Percentiles rank a stretch among this genome's conserved stretches.
These are phyloP conservation scores for Athetis lepigone DNA, from an alignment of 2,888 invertebrate genomes.

Conservation along the genomic window DNA sequence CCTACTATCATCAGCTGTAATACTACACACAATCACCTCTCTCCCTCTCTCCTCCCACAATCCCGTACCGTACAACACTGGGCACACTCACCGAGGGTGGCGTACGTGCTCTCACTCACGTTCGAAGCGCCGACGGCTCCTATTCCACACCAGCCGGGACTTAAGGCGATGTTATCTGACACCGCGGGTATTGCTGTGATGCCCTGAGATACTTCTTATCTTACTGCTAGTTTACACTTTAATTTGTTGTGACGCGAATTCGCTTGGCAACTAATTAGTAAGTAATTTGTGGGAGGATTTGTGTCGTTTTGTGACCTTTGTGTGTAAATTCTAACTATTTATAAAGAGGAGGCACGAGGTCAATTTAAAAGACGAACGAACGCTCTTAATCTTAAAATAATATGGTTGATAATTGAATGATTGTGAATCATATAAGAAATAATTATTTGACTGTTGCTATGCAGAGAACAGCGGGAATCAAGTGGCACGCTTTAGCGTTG, in stretches of 20 bases:
- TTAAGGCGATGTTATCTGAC: constrained; percentile 73
- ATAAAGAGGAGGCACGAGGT: no score
- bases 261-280: constrained; percentile 28
- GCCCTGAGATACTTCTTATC: constrained; percentile 45
- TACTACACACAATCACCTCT: no score
- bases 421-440: not conserved
- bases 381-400: no score
- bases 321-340: no score
- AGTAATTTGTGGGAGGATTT: constrained; percentile 15
- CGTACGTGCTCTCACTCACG: constrained; percentile 87
- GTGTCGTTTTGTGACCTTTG: not conserved
- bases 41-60: no score
- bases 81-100: constrained; percentile 72
- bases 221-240: constrained; percentile 11
- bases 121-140: constrained; percentile 72
- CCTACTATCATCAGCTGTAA: no score
- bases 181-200: constrained; percentile 42
- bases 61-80: constrained; percentile 68
- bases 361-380: no score
- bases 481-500: constrained; percentile 2
- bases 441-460: constrained; percentile 21
- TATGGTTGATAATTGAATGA: constrained; percentile 14
- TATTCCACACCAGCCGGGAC: constrained; percentile 71
- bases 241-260: constrained; percentile 16
- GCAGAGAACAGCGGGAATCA: not conserved